Evolutionary conservation across 1,140 invertebrate species (phyloP), one percentile per base, ranked within the genome.

Genomic region (Drosophila paulistorum): DNA sequence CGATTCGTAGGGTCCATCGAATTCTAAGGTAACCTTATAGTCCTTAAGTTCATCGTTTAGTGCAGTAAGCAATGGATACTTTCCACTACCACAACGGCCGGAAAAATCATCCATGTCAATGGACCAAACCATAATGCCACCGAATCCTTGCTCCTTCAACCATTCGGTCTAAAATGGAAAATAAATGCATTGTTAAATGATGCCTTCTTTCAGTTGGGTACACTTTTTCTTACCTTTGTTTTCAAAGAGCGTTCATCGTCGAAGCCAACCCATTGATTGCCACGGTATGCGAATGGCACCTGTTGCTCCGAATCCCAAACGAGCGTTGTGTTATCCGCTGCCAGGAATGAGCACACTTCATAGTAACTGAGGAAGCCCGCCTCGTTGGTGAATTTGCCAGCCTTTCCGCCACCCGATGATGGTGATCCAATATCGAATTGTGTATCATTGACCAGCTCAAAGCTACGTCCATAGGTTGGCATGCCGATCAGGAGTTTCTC

Each of bases 101-200:
- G 94, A 93, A 93, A 98, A 99, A 92, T 99, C 98, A 82, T 99
- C 97, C 96, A 98, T 97, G 87, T 98, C 98, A 11, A 98, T 94
- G 1, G 97, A 98, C 98, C 98, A 99, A 11, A 99, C 96, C 97
- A 99, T 99, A 13, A 98, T 97, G 26, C 98, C 98, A 57, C 98
- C 98, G 79, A 98, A 98, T 11, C 97, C 96, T 94, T 98, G 96
- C 86, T 98, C 96, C 90, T 97, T 98, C 48, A 99, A 93, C 97
- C 98, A 99, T 57, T 96, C 95, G 94, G 97, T 97, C 97, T 99
- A 79, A 14, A 48, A 65, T 30, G 14, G 1, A 48, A 48, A 3
- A 58, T 7, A 7, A 11, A 13, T n/a, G 7, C 35, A 10, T 37
- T 37, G 30, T 37, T 3, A 2, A 11, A 10, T 37, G 7, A 37